A percentile compares a stretch with the other conserved stretches of the same genome.
Conservation (phyloP, 2,888 invertebrate genomes). For the Camponotus fellah region DNA sequence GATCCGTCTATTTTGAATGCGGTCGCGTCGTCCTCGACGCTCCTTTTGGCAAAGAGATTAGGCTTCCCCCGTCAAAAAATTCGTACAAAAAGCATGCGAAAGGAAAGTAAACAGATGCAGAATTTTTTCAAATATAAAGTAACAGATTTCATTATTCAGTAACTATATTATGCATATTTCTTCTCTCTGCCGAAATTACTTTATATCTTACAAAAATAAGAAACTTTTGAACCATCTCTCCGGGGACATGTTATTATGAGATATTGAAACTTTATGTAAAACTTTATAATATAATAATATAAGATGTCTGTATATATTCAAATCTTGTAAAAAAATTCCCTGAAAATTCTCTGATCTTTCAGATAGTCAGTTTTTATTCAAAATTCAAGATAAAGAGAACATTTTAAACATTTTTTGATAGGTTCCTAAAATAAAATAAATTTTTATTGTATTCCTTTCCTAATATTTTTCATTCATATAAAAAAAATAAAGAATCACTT, state of each 20-base stretch:
- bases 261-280: neutral
- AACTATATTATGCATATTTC: conserved; percentile 1
- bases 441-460: too few relatives aligned
- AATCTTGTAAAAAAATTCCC: too few relatives aligned
- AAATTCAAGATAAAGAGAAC: too few relatives aligned
- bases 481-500: too few relatives aligned
- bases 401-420: too few relatives aligned
- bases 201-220: neutral
- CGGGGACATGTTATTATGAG: neutral
- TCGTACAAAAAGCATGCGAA: neutral
- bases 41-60: conserved; percentile 5
- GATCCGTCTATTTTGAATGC: conserved; percentile 52
- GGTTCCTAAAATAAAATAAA: too few relatives aligned
- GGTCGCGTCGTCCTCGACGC: neutral
- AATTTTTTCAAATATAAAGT: neutral
- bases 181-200: neutral
- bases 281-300: neutral
- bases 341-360: too few relatives aligned
- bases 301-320: too few relatives aligned
- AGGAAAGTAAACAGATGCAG: neutral
- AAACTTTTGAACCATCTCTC: neutral
- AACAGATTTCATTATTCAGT: neutral
- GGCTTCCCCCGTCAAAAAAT: neutral
- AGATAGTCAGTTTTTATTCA: too few relatives aligned
- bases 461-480: too few relatives aligned